Percentiles rank a stretch among this genome's conserved stretches.
These are phyloP conservation scores for Coryphaenoides rupestris DNA, from an alignment of 2,113 vertebrate genomes.

Conservation along the genomic window DNA sequence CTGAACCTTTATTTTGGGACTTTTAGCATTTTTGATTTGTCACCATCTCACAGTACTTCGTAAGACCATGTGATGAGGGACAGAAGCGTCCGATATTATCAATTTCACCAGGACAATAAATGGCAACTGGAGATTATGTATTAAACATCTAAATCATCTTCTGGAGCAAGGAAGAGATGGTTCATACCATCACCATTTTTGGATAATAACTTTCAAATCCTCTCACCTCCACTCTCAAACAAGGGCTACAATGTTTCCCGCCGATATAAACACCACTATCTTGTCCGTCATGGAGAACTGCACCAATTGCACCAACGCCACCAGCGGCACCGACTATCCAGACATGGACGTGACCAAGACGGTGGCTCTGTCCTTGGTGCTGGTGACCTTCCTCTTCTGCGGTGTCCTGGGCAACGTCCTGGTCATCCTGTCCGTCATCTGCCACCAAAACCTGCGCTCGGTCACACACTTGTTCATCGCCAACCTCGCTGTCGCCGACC, in stretches of 20 bases:
- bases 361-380: conserved; percentile 78
- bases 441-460: conserved; percentile 87
- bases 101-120: no score
- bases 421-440: conserved; percentile 90
- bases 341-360: conserved; percentile 78
- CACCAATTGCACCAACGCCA: conserved; percentile 80
- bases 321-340: conserved; percentile 13
- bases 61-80: no score
- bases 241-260: conserved; percentile 70
- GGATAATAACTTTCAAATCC: no score
- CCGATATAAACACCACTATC: conserved; percentile 69
- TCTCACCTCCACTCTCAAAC: no score
- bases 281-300: conserved; percentile 63
- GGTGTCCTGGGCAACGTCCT: conserved; percentile 91
- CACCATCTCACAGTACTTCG: no score
- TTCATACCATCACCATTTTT: no score
- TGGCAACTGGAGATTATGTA: no score
- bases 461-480: conserved; percentile 95
- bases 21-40: no score
- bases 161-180: no score
- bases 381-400: conserved; percentile 85
- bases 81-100: no score
- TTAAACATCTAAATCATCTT: no score
- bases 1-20: no score
- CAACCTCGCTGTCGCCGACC: conserved; percentile 90